Base-by-base conservation (phyloP, 2,888 invertebrate species). In the Hypsopygia costalis region DNA sequence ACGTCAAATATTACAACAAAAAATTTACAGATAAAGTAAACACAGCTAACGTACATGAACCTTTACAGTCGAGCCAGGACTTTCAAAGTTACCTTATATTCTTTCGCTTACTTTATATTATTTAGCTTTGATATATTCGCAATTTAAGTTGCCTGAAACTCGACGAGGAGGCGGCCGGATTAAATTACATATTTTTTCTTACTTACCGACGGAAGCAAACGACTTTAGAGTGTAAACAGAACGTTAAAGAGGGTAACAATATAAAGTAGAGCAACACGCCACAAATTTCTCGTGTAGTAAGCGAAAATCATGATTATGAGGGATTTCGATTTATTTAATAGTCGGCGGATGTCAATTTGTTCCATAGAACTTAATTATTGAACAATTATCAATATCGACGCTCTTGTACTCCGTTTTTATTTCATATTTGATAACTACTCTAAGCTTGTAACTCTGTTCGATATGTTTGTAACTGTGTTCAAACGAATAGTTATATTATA, bases 51-150 rank as follows among this genome's bases (percentile, higher is more conserved):
- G 48, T 62, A 51, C 43, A 49, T 41, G 37, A 48, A 49, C 44
- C 69, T 58, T 69, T 58, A 69, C 37, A 57, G 47, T 47, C 44
- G 55, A 67, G 55, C 59, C 64, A 61, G 58, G 55, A 59, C 58
- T 66, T 64, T 51, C 55, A 62, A 78, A 78, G 79, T 81, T 76
- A 69, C 62, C 69, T 75, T 70, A 73, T 80, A 79, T 81, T 81
- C 76, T 78, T 76, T 72, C 63, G 70, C 68, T 75, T 74, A 79
- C 80, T 81, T 81, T 68, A 79, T 79, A 76, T 81, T 82, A 83
- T 82, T 82, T 80, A 78, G 80, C 81, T 85, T 83, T 81, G 85
- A 82, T 83, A 83, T 80, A 82, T 81, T 83, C 74, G 76, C 81
- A 85, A 85, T 85, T 82, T 83, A 85, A 85, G 77, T 85, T 85